These are phyloP conservation scores for Synergus itoensis DNA, from an alignment of 2,888 invertebrate genomes.

Conservation along the genomic window DNA sequence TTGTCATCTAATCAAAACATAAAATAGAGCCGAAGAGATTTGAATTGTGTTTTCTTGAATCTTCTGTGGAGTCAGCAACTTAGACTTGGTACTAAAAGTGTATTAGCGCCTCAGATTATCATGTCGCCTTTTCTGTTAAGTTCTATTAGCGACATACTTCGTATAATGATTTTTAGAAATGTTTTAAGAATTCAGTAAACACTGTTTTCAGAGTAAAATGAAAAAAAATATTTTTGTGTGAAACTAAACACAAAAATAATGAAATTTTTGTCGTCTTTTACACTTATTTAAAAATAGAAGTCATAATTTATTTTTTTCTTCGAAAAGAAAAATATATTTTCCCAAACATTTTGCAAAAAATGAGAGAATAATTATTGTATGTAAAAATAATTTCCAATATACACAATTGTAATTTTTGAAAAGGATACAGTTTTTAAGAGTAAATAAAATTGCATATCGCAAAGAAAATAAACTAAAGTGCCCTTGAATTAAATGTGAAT, in stretches of 20 bases:
- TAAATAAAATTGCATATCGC: neutral
- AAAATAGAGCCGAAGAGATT: neutral
- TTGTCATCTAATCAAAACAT: neutral
- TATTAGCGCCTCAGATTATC: neutral
- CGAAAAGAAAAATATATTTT: neutral
- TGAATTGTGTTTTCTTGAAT: neutral
- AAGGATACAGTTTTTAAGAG: neutral
- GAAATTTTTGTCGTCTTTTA: neutral
- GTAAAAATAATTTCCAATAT: neutral
- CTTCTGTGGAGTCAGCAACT: neutral
- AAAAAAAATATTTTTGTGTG: neutral
- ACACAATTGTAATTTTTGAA: neutral
- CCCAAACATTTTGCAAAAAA: neutral
- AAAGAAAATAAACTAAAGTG: neutral
- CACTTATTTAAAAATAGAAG: too few species aligned
- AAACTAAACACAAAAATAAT: neutral
- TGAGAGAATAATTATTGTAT: neutral
- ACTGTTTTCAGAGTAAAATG: neutral
- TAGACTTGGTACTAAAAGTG: neutral
- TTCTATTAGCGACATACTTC: constrained; percentile 2
- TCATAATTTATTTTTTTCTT: too few species aligned
- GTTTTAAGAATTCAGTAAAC: neutral
- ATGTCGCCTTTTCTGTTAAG: neutral
- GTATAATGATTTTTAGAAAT: neutral
- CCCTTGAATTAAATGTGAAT: neutral